Percentiles rank a stretch among this genome's conserved stretches.
phyloP scores from a whole-genome alignment of 1,140 invertebrate species.

The Muscidifurax raptorellus region DNA sequence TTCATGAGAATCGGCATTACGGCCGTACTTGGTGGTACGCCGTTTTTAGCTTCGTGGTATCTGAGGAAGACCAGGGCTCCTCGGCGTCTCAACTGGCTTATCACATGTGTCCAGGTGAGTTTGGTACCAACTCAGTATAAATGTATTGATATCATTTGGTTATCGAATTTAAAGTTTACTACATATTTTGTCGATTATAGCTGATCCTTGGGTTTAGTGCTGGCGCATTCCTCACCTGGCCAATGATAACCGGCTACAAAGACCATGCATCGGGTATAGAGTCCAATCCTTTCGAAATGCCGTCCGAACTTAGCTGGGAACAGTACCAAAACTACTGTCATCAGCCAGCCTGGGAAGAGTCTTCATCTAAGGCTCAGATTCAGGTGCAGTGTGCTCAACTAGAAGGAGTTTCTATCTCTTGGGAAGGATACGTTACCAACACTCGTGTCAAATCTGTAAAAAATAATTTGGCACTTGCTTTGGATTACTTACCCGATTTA shows the following conservation, averaged over 20 bases:
- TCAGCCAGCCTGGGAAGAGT: slow-evolving; percentile 80
- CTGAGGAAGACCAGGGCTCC: slow-evolving; percentile 76
- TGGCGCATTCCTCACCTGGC: slow-evolving; percentile 73
- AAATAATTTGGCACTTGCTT: slow-evolving; percentile 79
- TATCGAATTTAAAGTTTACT: neutral
- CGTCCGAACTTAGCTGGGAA: slow-evolving; percentile 78
- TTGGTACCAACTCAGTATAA: neutral
- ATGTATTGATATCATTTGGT: neutral
- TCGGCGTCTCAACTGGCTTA: slow-evolving; percentile 78
- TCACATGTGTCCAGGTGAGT: slow-evolving; percentile 80
- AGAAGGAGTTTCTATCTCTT: slow-evolving; percentile 80
- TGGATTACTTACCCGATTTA: slow-evolving; percentile 78
- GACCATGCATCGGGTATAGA: slow-evolving; percentile 52
- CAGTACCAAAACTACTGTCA: slow-evolving; percentile 84
- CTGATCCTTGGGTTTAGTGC: slow-evolving; percentile 68
- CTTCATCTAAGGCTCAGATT: slow-evolving; percentile 79
- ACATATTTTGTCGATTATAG: slow-evolving; percentile 52
- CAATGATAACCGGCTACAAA: slow-evolving; percentile 73
- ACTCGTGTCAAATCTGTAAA: slow-evolving; percentile 79
- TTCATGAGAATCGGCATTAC: slow-evolving; percentile 79
- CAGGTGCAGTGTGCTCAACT: slow-evolving; percentile 83
- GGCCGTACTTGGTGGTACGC: slow-evolving; percentile 75
- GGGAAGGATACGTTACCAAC: slow-evolving; percentile 84
- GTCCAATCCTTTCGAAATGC: slow-evolving; percentile 62
- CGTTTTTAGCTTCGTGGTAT: slow-evolving; percentile 80